Conservation (phyloP, 2,888 invertebrate species). For the Hypolimnas misippus region DNA sequence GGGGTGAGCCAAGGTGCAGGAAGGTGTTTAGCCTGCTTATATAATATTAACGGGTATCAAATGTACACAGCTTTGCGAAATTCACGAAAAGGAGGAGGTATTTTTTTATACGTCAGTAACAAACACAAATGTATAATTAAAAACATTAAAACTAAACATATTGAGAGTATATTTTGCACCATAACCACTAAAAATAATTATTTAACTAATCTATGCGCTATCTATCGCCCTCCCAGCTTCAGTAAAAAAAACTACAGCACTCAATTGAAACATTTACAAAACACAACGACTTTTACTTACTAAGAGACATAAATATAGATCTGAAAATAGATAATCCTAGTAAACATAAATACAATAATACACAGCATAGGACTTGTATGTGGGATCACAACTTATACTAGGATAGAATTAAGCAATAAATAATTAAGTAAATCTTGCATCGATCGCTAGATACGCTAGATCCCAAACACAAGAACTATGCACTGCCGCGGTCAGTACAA, state of each 20-base stretch:
- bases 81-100: slow-evolving; percentile 36
- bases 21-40: too few relatives aligned
- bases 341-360: too few relatives aligned
- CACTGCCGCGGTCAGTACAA: slow-evolving; percentile 27
- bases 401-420: background rate
- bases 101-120: slow-evolving; percentile 33
- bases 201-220: slow-evolving; percentile 25
- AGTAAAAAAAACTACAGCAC: too few relatives aligned
- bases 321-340: too few relatives aligned
- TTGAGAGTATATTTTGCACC: slow-evolving; percentile 14
- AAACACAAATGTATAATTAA: slow-evolving; percentile 25
- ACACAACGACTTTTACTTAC: too few relatives aligned
- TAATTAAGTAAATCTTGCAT: too few relatives aligned
- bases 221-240: slow-evolving; percentile 32
- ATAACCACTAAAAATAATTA: slow-evolving; percentile 32
- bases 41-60: slow-evolving; percentile 33
- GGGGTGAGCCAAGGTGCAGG: too few relatives aligned
- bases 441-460: too few relatives aligned
- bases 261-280: too few relatives aligned
- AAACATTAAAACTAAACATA: background rate
- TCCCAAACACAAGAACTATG: background rate
- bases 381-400: too few relatives aligned
- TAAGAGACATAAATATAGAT: too few relatives aligned
- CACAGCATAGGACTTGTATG: too few relatives aligned
- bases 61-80: slow-evolving; percentile 12